Percentiles rank a stretch among this genome's conserved stretches.
phyloP scores from a whole-genome alignment of 2,797 vertebrate species.

The Catamblyrhynchus diadema region DNA sequence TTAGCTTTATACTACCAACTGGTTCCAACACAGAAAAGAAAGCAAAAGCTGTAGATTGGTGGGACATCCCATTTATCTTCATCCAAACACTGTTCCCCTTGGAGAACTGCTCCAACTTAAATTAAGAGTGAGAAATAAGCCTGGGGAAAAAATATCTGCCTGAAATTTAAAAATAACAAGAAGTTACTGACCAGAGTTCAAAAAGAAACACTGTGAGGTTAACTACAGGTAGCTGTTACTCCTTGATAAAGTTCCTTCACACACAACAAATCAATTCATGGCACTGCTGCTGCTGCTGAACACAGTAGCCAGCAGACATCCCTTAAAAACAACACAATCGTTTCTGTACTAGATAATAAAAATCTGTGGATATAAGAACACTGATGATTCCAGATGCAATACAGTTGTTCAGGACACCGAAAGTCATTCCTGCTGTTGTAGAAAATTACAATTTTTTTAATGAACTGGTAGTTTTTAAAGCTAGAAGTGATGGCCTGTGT shows the following conservation, averaged over 20 bases:
- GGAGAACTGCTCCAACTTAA: not conserved
- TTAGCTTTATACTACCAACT: not conserved
- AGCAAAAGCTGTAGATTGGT: not conserved
- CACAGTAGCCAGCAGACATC: not conserved
- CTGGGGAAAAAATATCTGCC: not conserved
- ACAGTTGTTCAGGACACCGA: not conserved
- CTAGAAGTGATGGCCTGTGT: not conserved
- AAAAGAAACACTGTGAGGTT: not conserved
- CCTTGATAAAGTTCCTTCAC: not conserved
- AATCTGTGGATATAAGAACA: not conserved
- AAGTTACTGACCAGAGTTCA: not conserved
- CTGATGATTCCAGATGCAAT: not conserved
- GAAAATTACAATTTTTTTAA: not conserved
- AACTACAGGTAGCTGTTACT: not conserved
- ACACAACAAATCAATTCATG: not conserved
- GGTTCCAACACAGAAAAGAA: not conserved
- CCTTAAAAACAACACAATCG: not conserved
- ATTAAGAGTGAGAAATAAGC: not conserved
- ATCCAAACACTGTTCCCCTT: not conserved
- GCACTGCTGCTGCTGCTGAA: not conserved
- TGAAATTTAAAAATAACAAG: not conserved
- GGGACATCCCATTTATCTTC: not conserved
- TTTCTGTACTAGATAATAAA: not conserved
- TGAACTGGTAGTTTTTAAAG: not conserved
- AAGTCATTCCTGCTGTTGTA: not conserved